Conservation (phyloP, 2,113 vertebrate genomes). For the Malaclemys terrapin region DNA sequence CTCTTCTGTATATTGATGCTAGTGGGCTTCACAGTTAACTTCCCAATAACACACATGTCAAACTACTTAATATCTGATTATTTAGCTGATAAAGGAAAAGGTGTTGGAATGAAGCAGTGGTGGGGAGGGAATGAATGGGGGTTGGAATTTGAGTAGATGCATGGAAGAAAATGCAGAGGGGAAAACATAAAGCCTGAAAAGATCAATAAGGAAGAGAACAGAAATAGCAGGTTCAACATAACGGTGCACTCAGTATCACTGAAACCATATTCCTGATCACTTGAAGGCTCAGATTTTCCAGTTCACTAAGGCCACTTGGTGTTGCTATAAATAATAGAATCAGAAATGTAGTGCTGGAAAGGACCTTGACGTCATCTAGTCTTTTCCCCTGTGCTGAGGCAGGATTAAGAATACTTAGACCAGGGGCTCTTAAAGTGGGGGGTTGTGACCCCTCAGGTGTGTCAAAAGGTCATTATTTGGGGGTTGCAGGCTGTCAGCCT, state of each 20-base stretch:
- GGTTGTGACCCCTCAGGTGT: fast-evolving
- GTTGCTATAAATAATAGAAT: background rate
- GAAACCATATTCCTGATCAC: no score
- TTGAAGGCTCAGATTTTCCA: no score
- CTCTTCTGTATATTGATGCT: no score
- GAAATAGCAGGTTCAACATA: no score
- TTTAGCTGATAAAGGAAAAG: background rate
- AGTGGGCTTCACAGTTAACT: background rate
- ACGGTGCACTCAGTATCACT: no score
- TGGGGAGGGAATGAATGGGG: background rate
- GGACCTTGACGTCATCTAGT: background rate
- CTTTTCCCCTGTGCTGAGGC: background rate
- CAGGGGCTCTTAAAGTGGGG: no score
- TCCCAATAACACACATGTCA: background rate
- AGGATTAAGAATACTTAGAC: background rate
- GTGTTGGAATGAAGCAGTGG: background rate
- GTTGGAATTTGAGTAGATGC: background rate
- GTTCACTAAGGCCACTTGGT: background rate
- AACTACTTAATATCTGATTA: background rate
- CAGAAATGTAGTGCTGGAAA: background rate
- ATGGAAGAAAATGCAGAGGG: background rate
- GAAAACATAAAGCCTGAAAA: background rate
- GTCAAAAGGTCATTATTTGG: no score
- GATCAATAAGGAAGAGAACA: background rate
- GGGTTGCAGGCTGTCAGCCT: no score